phyloP scores from a whole-genome alignment of 2,888 invertebrate genomes.

The Chymomyza fuscimana region DNA sequence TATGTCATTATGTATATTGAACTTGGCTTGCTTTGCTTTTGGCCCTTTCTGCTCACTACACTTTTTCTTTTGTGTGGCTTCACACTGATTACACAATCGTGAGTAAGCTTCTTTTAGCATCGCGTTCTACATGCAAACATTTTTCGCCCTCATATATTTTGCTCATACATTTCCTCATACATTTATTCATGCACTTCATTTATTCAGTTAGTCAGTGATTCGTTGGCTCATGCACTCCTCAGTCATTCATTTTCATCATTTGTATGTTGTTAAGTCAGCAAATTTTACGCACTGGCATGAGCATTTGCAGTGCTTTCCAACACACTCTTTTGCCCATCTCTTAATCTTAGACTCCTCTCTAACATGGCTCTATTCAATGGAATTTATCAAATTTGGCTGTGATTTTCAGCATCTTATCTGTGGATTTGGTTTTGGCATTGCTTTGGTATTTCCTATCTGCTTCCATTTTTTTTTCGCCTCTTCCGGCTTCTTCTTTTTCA shows the following conservation, averaged over 20 bases:
- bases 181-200: constrained; percentile 62
- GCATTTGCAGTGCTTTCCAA: constrained; percentile 57
- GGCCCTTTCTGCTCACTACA: no score
- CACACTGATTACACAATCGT: constrained; percentile 77
- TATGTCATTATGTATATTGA: constrained; percentile 72
- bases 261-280: constrained; percentile 74
- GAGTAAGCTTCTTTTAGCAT: constrained; percentile 74
- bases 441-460: constrained; percentile 15
- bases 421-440: constrained; percentile 40
- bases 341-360: background rate
- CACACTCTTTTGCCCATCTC: background rate
- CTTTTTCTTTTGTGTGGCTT: constrained; percentile 43
- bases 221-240: constrained; percentile 56
- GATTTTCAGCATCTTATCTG: constrained; percentile 48
- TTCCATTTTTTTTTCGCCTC: constrained; percentile 2
- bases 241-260: constrained; percentile 72
- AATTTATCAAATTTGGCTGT: constrained; percentile 48
- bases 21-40: constrained; percentile 28
- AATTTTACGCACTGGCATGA: constrained; percentile 64
- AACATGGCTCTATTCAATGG: constrained; percentile 31
- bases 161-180: constrained; percentile 54
- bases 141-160: constrained; percentile 3
- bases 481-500: background rate
- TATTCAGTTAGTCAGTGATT: constrained; percentile 17
- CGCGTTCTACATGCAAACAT: constrained; percentile 72